phyloP scores from a whole-genome alignment of 2,797 vertebrate species.

The Premnoplex brunnescens region DNA sequence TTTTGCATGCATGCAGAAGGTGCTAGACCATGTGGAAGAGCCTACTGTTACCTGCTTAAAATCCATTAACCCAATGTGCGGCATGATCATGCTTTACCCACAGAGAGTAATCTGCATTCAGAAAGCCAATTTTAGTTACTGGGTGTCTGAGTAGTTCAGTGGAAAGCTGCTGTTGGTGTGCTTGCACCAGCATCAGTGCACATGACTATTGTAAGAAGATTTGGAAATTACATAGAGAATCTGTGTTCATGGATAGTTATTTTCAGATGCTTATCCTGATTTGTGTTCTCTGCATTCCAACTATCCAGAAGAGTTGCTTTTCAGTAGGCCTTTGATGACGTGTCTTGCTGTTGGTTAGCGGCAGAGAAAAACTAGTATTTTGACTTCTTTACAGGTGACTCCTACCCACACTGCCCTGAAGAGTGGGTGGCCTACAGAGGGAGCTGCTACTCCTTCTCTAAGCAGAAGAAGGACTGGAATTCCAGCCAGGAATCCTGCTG shows the following conservation, averaged over 20 bases:
- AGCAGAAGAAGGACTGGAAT: not conserved
- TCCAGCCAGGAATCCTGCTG: slow-evolving; percentile 17
- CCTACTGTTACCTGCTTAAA: not conserved
- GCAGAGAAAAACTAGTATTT: not conserved
- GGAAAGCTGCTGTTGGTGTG: not conserved
- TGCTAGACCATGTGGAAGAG: not conserved
- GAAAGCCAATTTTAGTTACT: not conserved
- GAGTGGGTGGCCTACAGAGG: slow-evolving; percentile 49
- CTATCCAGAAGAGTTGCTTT: not conserved
- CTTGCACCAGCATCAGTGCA: not conserved
- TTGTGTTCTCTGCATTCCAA: not conserved
- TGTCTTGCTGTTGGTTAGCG: not conserved
- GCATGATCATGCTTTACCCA: not conserved
- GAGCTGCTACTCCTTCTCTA: slow-evolving; percentile 51
- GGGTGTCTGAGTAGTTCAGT: not conserved
- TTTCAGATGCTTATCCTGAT: not conserved
- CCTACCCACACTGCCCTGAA: not conserved
- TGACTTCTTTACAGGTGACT: not conserved
- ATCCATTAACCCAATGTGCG: not conserved
- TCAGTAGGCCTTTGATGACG: not conserved
- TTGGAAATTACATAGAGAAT: not conserved
- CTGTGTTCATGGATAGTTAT: not conserved
- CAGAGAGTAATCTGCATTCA: not conserved
- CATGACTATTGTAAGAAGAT: not conserved
- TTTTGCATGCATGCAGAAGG: not conserved